These are phyloP conservation scores for Chrysolina haemoptera DNA, from an alignment of 2,888 invertebrate species.

Conservation along the genomic window DNA sequence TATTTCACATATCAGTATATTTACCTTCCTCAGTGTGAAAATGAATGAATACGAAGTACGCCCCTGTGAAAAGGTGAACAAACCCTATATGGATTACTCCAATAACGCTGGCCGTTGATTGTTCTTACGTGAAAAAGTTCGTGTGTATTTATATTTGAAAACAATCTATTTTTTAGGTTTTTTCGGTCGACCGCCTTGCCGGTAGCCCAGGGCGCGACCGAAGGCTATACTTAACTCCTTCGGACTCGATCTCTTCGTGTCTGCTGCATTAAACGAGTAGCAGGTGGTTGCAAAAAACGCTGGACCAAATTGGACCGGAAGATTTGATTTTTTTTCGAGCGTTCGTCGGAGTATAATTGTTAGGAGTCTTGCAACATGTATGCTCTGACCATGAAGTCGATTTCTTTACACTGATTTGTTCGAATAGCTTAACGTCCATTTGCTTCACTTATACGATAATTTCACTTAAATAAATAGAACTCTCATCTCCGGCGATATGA, in stretches of 20 bases:
- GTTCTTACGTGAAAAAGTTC: conserved; percentile 35
- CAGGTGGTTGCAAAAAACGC: conserved; percentile 6
- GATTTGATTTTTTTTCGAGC: conserved; percentile 4
- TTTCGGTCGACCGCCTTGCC: conserved; percentile 28
- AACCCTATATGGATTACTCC: conserved; percentile 35
- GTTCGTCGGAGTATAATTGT: conserved; percentile 4
- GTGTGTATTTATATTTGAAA: conserved; percentile 37
- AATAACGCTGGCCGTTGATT: conserved; percentile 33
- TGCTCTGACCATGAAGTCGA: neutral
- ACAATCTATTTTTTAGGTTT: conserved; percentile 39
- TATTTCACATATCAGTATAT: too few relatives aligned
- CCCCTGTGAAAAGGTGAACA: conserved; percentile 32
- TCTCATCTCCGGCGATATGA: too few relatives aligned
- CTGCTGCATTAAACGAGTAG: conserved; percentile 7
- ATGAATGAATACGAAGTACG: too few relatives aligned
- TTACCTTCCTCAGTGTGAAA: too few relatives aligned
- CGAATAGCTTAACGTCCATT: too few relatives aligned
- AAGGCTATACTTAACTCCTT: conserved; percentile 42
- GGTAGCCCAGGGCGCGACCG: conserved; percentile 35
- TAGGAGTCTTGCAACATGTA: neutral
- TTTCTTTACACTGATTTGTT: neutral
- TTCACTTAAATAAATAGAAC: too few relatives aligned
- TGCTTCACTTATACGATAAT: too few relatives aligned
- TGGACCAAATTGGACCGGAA: conserved; percentile 12
- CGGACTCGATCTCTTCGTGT: conserved; percentile 23